phyloP scores from a whole-genome alignment of 2,888 invertebrate species.

The Argyra leucocephala region DNA sequence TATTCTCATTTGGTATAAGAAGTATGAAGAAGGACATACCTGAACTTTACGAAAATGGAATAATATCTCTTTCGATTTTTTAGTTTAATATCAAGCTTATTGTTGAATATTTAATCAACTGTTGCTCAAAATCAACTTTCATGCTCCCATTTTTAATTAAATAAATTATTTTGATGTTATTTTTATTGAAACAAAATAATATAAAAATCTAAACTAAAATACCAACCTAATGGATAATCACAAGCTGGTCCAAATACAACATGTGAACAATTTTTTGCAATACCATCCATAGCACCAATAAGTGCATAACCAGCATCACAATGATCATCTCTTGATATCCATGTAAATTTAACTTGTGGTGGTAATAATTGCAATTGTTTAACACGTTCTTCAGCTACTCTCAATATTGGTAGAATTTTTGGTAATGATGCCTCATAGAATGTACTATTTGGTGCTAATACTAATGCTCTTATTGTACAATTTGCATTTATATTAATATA shows the following conservation, averaged over 20 bases:
- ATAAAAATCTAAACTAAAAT: not conserved
- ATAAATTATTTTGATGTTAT: too few relatives aligned
- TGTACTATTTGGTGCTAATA: conserved; percentile 55
- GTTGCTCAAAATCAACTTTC: too few relatives aligned
- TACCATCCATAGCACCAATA: conserved; percentile 61
- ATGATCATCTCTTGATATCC: conserved; percentile 58
- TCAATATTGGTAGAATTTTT: conserved; percentile 54
- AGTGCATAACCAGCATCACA: conserved; percentile 66
- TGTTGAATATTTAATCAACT: too few relatives aligned
- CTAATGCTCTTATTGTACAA: conserved; percentile 56
- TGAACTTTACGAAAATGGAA: too few relatives aligned
- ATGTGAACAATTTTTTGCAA: conserved; percentile 60
- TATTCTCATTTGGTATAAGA: too few relatives aligned
- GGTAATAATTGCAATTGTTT: conserved; percentile 49
- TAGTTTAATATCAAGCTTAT: too few relatives aligned
- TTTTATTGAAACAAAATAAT: not conserved
- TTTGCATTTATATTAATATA: conserved; percentile 20
- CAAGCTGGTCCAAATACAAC: conserved; percentile 74
- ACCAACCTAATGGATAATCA: conserved; percentile 71
- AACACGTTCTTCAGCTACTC: conserved; percentile 52
- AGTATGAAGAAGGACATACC: too few relatives aligned
- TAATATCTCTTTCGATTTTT: too few relatives aligned
- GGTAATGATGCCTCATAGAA: conserved; percentile 48
- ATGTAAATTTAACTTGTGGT: conserved; percentile 50
- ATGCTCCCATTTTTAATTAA: too few relatives aligned